Base-by-base conservation (phyloP, 2,113 vertebrate genomes). In the Erinaceus europaeus region DNA sequence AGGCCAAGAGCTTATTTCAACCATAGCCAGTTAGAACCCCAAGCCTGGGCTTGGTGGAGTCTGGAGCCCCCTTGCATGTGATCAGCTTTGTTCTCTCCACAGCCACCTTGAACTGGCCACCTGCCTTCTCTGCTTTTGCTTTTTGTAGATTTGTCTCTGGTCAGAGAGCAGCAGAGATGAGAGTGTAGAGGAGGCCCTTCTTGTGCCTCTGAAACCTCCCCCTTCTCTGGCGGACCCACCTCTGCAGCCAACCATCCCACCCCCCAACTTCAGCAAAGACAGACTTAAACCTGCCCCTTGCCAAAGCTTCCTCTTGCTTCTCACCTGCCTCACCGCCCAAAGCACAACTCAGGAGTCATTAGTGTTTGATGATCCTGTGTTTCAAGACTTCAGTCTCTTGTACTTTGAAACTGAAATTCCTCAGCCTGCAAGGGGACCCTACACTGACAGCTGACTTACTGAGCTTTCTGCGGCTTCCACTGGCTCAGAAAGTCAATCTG, bases 331-430 rank as follows among this genome's bases (percentile, higher is more conserved):
- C 93, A 59, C 12, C 29, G 8, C 91, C 94, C 94, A 53, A 62
- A 79, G 95, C 76, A 92, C 84, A 53, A 89, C 87, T 79, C 93
- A 88, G 92, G 94, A 94, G 92, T 96, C 96, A 95, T 94, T 96
- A 94, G 89, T 32, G 73, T 97, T 95, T 97, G 96, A 96, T 94
- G 94, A 97, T 95, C 94, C 95, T 95, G 92, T 97, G 96, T 97
- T 97, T 97, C 91, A 86, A 96, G 95, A 92, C 93, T 95, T 96
- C 89, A 73, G 18, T 95, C 93, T 96, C 94, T 94, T 93, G 92
- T 96, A 96, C 91, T 97, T 97, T 96, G 96, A 97, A 97, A 97
- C 95, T 96, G 96, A 97, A 97, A 96, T 96, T 95, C 94, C 68
- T 90, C 93, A 92, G 93, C 94, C 95, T 96, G 94, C 67, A 71